These are phyloP conservation scores for Romanogobio albipinnatus DNA, from an alignment of 2,113 vertebrate species.

Conservation along the genomic window DNA sequence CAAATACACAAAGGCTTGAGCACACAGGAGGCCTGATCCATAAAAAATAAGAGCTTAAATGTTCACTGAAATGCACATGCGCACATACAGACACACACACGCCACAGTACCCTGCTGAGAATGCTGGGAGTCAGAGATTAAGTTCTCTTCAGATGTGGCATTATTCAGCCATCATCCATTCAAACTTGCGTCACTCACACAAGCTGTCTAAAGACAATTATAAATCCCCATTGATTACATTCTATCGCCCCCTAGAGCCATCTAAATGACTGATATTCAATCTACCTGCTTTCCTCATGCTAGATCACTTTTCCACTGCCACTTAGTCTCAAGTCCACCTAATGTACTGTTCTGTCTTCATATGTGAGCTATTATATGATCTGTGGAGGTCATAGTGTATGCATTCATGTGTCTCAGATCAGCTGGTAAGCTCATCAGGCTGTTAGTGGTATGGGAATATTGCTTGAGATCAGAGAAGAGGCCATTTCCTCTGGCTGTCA, in stretches of 20 bases:
- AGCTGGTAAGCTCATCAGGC: constrained; percentile 71
- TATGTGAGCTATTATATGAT: constrained; percentile 33
- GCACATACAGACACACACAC: not conserved
- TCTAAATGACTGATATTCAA: not conserved
- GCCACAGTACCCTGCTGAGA: constrained; percentile 8
- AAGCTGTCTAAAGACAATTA: constrained; percentile 24
- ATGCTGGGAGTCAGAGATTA: constrained; percentile 33
- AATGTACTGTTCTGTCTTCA: constrained; percentile 34
- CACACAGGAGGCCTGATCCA: constrained; percentile 7
- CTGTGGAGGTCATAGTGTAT: not conserved
- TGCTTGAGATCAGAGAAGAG: constrained; percentile 59
- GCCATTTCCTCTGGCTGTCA: constrained; percentile 61
- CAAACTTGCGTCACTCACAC: constrained; percentile 21
- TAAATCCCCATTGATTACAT: constrained; percentile 30
- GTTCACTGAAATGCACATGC: not conserved
- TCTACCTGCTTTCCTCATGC: not conserved
- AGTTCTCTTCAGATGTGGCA: constrained; percentile 3
- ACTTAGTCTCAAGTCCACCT: not conserved
- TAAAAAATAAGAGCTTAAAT: not conserved
- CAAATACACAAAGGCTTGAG: not conserved
- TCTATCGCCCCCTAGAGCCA: not conserved
- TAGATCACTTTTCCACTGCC: constrained; percentile 19
- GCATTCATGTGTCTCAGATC: constrained; percentile 25
- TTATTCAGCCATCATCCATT: constrained; percentile 17
- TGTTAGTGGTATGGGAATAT: constrained; percentile 40